These are phyloP conservation scores for Agrochola macilenta DNA, from an alignment of 2,888 invertebrate genomes.

Conservation along the genomic window DNA sequence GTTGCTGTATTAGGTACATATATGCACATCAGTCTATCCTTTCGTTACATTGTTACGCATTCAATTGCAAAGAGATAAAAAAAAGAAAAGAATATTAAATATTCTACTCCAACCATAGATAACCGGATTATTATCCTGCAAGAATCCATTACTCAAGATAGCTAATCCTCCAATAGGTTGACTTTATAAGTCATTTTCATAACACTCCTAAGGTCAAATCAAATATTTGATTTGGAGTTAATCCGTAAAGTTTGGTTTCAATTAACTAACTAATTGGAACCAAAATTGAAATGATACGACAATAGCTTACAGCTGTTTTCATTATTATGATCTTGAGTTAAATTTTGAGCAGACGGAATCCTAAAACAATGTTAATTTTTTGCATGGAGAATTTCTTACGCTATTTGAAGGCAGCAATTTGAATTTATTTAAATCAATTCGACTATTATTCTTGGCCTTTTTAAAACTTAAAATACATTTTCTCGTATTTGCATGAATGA, in stretches of 20 bases:
- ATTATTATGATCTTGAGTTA: background rate
- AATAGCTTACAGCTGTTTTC: background rate
- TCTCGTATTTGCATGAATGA: background rate
- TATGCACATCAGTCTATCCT: no score
- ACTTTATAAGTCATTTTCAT: background rate
- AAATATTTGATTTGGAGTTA: constrained; percentile 26
- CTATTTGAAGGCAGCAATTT: no score
- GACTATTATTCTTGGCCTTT: background rate
- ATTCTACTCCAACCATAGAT: background rate
- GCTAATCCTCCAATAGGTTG: background rate
- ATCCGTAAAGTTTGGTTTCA: constrained; percentile 38
- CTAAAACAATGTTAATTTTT: background rate
- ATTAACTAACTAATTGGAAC: constrained; percentile 27
- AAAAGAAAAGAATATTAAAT: background rate
- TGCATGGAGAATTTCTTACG: background rate
- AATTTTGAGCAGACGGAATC: background rate
- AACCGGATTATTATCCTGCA: background rate
- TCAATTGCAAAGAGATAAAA: background rate
- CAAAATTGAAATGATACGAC: background rate
- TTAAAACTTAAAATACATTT: background rate
- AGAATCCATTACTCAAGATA: background rate
- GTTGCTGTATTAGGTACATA: background rate
- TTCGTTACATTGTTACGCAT: no score
- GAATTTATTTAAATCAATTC: background rate
- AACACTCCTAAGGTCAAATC: constrained; percentile 7